Evolutionary conservation across 1,140 invertebrate genomes (phyloP), one percentile per base, ranked within the genome.

Genomic region (Cyclargus thomasi): DNA sequence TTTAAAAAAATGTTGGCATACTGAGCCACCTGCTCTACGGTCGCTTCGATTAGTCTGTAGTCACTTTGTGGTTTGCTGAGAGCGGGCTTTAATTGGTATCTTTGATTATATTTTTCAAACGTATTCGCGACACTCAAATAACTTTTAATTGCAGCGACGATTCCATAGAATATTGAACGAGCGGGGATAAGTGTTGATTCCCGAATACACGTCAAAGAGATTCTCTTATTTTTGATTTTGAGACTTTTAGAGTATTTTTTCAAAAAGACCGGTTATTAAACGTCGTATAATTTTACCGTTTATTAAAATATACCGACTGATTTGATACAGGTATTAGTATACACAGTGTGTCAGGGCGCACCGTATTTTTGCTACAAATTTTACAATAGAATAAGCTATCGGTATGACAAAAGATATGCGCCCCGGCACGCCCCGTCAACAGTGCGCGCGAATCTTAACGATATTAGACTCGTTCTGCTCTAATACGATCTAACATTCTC

Each of bases 31-130:
- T 72, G 67, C 53, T 18, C 74, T 76, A 65, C 70, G 70, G 35
- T 55, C n/a, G 0, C 47, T 68, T 68, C 67, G 70, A 76, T 76
- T 67, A 68, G 65, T 68, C 65, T 62, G 67, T 36, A 73, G 72
- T 73, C 70, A 70, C 70, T 70, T 71, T 74, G 69, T 71, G 67
- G 53, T 65, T 53, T 69, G 67, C 63, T 72, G 65, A 70, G 72
- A 63, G 68, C 70, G 68, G 65, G 71, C 70, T 65, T 70, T 80
- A 80, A 82, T 80, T 82, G 74, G 74, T 80, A 77, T 78, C 76
- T 77, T 82, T 81, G 79, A 79, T 76, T 72, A 71, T 72, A 74
- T 70, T 70, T 74, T 74, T 72, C 69, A 18, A 70, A 73, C 69
- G 73, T 82, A 81, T 79, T 74, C 68, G 67, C 65, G 63, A 67